These are phyloP conservation scores for Arvicanthis niloticus DNA, from an alignment of 2,113 vertebrate species.

Conservation along the genomic window DNA sequence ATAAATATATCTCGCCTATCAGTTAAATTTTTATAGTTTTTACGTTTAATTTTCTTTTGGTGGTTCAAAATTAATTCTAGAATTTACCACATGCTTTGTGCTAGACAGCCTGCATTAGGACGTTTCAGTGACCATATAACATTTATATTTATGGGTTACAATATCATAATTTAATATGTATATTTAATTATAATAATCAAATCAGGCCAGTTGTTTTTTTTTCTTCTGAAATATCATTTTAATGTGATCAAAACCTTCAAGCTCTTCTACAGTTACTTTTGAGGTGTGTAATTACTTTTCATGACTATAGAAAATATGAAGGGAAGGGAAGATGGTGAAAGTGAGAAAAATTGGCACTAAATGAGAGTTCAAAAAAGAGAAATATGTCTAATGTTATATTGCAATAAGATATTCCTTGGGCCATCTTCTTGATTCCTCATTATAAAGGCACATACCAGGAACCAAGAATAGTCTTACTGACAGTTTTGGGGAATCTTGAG, in stretches of 20 bases:
- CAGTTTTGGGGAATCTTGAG: background rate
- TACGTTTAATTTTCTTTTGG: constrained; percentile 29
- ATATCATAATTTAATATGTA: background rate
- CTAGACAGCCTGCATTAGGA: background rate
- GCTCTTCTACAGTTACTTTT: background rate
- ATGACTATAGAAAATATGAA: background rate
- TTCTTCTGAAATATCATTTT: background rate
- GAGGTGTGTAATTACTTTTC: background rate
- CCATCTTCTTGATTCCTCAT: background rate
- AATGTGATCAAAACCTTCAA: background rate
- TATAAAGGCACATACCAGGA: background rate
- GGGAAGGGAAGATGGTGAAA: too few species aligned
- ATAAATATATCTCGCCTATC: constrained; percentile 7
- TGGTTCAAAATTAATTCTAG: background rate
- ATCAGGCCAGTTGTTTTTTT: background rate
- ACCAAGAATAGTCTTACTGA: background rate
- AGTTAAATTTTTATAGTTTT: constrained; percentile 3
- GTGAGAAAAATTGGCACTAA: background rate
- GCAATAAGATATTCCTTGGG: background rate
- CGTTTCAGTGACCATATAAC: background rate
- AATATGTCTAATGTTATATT: background rate
- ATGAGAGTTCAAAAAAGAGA: background rate
- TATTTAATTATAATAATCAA: background rate
- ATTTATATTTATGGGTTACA: background rate
- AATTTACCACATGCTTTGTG: background rate